These are phyloP conservation scores for Julus scanicus DNA, from an alignment of 2,888 invertebrate species.

Conservation along the genomic window DNA sequence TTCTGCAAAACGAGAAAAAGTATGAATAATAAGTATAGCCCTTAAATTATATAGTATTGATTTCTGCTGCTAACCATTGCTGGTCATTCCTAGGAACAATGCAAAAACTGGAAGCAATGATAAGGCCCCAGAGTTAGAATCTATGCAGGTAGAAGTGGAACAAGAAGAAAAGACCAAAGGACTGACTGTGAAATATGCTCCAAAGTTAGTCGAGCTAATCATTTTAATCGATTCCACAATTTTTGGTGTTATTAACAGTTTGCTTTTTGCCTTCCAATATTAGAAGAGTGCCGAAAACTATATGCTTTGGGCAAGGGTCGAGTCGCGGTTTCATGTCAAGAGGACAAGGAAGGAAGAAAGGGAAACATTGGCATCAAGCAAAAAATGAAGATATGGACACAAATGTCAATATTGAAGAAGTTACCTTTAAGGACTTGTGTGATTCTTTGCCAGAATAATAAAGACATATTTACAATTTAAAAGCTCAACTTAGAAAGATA, in stretches of 20 bases:
- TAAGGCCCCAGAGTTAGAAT: background rate
- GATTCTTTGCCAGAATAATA: conserved; percentile 46
- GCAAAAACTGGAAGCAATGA: background rate
- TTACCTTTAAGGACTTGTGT: conserved; percentile 46
- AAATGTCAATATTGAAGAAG: conserved; percentile 51
- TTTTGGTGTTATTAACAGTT: background rate
- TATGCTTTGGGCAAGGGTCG: conserved; percentile 51
- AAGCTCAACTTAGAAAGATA: background rate
- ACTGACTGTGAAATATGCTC: conserved; percentile 43
- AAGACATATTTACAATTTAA: background rate
- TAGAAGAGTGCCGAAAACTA: conserved; percentile 52
- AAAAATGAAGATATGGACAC: conserved; percentile 51
- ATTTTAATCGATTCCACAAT: background rate
- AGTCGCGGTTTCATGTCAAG: conserved; percentile 44
- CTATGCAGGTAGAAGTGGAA: background rate
- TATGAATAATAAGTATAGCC: background rate
- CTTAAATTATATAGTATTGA: background rate
- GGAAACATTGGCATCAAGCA: conserved; percentile 49
- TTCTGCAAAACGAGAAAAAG: conserved; percentile 18
- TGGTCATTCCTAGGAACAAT: background rate
- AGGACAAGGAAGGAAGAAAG: conserved; percentile 44
- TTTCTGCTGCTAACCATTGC: background rate
- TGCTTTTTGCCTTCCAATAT: background rate
- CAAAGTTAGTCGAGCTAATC: conserved; percentile 41
- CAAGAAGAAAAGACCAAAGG: background rate